phyloP scores from a whole-genome alignment of 2,888 invertebrate species.

The Cosmia trapezina region DNA sequence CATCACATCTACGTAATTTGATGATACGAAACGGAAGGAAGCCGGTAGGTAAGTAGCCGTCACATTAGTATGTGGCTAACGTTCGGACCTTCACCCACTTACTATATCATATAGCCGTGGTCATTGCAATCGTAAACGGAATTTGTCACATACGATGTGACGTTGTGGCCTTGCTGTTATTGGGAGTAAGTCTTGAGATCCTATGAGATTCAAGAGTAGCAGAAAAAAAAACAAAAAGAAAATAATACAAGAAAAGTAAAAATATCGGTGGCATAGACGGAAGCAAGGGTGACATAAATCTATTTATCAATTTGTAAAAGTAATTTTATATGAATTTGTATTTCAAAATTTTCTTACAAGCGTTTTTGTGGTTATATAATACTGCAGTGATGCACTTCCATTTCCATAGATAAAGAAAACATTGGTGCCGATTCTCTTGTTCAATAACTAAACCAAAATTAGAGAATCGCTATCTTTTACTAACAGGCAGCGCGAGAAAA shows the following conservation, averaged over 20 bases:
- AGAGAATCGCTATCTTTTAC: too few species aligned
- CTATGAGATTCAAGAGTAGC: background rate
- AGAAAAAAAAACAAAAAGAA: background rate
- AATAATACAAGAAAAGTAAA: background rate
- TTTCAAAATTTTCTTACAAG: background rate
- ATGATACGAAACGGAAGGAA: slow-evolving; percentile 68
- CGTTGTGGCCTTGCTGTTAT: slow-evolving; percentile 49
- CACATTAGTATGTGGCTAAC: slow-evolving; percentile 75
- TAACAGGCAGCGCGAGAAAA: too few species aligned
- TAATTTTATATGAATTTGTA: too few species aligned
- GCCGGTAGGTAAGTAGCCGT: slow-evolving; percentile 52
- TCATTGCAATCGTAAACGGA: slow-evolving; percentile 61
- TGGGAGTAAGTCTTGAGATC: slow-evolving; percentile 25
- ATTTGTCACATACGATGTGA: slow-evolving; percentile 59
- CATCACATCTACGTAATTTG: slow-evolving; percentile 57
- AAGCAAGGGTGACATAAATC: background rate
- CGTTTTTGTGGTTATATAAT: background rate
- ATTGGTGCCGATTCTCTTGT: too few species aligned
- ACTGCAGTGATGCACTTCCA: background rate
- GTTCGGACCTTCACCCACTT: slow-evolving; percentile 80
- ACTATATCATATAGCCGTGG: slow-evolving; percentile 59
- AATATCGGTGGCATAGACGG: too few species aligned
- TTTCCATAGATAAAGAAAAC: background rate
- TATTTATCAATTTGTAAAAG: too few species aligned
- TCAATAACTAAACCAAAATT: too few species aligned